Evolutionary conservation across 53 echinoderm and acorn worm genomes (phyloP).

Genomic region (Hippasteria phrygiana): DNA sequence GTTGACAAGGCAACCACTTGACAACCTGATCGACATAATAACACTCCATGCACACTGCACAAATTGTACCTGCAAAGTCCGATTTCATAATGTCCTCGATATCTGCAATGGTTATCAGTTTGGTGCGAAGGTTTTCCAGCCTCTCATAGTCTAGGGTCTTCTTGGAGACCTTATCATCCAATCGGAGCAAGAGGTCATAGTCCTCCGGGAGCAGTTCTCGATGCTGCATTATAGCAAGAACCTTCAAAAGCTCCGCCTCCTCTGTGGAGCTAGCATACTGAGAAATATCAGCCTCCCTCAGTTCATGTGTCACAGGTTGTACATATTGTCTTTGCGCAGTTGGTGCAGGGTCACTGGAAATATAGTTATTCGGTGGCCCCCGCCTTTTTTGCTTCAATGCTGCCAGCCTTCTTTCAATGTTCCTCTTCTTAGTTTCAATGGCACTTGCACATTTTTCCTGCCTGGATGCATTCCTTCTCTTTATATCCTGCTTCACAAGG

Average conservation of each 20-base stretch:
- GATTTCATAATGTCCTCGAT: slow-evolving; percentile 4
- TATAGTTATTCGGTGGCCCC: slow-evolving; percentile 1
- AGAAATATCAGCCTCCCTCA: slow-evolving; percentile 13
- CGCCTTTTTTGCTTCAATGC: slow-evolving; percentile 29
- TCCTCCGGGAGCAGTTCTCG: slow-evolving; percentile 93
- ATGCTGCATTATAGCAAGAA: slow-evolving; percentile 82
- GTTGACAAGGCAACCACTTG: slow-evolving; percentile 85
- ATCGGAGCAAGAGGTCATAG: slow-evolving; percentile 85
- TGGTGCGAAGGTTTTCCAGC: slow-evolving; percentile 60
- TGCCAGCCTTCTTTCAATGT: slow-evolving; percentile 51
- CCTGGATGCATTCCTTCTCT: neutral
- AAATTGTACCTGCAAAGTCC: slow-evolving; percentile 61
- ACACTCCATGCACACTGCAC: slow-evolving; percentile 89
- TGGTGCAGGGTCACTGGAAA: neutral
- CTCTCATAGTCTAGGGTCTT: slow-evolving; percentile 69
- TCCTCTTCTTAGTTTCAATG: slow-evolving; percentile 45
- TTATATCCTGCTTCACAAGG: slow-evolving; percentile 25
- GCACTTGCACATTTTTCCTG: neutral
- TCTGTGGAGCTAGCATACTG: slow-evolving; percentile 61
- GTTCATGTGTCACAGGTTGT: slow-evolving; percentile 29
- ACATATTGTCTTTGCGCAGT: neutral
- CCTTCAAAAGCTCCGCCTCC: slow-evolving; percentile 64
- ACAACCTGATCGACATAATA: slow-evolving; percentile 67
- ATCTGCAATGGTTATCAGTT: slow-evolving; percentile 20
- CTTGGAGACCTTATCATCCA: slow-evolving; percentile 85